Conservation (phyloP, 2,888 invertebrate species). For the Cephus spinipes region DNA sequence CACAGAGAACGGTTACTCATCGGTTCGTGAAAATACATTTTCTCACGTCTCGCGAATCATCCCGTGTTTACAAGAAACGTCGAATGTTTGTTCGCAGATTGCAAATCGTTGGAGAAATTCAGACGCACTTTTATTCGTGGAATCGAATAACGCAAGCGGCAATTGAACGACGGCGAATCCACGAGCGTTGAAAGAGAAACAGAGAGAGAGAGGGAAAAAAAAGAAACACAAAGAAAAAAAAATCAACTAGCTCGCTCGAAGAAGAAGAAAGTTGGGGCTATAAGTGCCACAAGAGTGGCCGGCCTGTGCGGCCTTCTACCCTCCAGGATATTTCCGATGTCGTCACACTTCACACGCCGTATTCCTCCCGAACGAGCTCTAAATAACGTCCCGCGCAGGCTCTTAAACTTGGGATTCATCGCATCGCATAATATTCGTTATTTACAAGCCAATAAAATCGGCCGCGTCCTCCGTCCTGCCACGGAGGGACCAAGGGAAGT, state of each 20-base stretch:
- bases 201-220: not conserved
- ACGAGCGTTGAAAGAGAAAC: not conserved
- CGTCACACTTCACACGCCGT: slow-evolving; percentile 3
- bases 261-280: not conserved
- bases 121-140: not conserved
- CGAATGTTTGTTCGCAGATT: not conserved
- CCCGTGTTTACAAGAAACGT: not conserved
- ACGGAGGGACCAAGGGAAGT: not conserved
- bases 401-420: slow-evolving; percentile 22
- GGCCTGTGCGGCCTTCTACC: not conserved
- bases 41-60: not conserved
- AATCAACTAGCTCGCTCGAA: not conserved
- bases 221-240: not conserved
- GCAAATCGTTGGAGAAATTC: not conserved
- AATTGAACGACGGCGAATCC: not conserved
- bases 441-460: slow-evolving; percentile 33
- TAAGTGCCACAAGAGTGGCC: not conserved
- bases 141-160: not conserved
- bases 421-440: slow-evolving; percentile 30
- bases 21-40: not conserved
- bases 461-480: slow-evolving; percentile 2
- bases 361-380: slow-evolving; percentile 13
- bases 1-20: not conserved
- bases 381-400: slow-evolving; percentile 23
- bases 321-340: slow-evolving; percentile 3